Evolutionary conservation across 2,797 vertebrate species (phyloP).

Genomic region (Pelodytes ibericus): DNA sequence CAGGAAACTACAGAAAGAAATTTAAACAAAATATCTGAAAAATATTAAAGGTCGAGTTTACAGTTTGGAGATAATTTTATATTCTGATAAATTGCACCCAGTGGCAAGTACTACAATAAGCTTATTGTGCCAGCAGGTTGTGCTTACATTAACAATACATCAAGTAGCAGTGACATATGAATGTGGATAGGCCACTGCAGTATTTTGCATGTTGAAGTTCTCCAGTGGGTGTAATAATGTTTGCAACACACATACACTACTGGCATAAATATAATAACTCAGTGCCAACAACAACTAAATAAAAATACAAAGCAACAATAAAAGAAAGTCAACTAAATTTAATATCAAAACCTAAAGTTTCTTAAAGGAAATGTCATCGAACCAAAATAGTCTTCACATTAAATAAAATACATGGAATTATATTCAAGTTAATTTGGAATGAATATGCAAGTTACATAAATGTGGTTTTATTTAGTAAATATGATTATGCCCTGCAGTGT

Average conservation of each 20-base stretch:
- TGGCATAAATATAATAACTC: background rate
- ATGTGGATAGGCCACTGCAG: background rate
- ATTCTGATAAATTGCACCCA: background rate
- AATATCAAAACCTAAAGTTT: background rate
- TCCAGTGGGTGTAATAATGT: conserved; percentile 1
- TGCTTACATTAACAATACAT: background rate
- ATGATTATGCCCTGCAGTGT: no score
- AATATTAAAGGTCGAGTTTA: background rate
- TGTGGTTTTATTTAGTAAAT: no score
- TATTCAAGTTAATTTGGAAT: no score
- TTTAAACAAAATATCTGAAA: background rate
- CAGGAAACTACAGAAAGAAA: no score
- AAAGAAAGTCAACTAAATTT: background rate
- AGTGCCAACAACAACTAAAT: background rate
- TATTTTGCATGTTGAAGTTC: conserved; percentile 3
- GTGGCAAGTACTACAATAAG: background rate
- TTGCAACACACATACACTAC: background rate
- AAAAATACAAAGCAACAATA: no score
- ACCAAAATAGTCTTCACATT: no score
- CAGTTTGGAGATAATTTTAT: background rate
- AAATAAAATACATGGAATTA: no score
- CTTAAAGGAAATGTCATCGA: background rate
- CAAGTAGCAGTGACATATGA: background rate
- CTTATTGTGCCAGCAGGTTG: background rate
- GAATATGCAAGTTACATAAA: no score